These are phyloP conservation scores for Emys orbicularis DNA, from an alignment of 2,797 vertebrate genomes.

Conservation along the genomic window DNA sequence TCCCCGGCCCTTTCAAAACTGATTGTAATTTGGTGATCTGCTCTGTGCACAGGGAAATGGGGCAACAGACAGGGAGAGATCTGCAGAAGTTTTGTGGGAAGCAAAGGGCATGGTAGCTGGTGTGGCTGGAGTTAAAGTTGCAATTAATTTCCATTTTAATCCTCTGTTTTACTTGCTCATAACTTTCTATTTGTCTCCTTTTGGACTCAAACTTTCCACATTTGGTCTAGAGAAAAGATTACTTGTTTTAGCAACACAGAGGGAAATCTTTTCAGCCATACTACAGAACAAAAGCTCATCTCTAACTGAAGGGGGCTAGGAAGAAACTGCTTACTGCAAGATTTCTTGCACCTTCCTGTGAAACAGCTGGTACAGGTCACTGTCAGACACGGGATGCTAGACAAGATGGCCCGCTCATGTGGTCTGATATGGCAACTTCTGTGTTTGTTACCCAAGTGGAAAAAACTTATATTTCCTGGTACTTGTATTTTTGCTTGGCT, in stretches of 20 bases:
- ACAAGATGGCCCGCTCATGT: neutral
- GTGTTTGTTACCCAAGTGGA: neutral
- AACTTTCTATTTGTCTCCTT: neutral
- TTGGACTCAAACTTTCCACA: neutral
- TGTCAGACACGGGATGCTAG: neutral
- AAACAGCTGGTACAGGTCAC: neutral
- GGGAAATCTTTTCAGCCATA: neutral
- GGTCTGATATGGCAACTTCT: neutral
- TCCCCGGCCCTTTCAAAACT: slow-evolving; percentile 22
- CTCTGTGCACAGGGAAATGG: neutral
- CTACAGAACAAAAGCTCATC: neutral
- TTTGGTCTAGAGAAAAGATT: neutral
- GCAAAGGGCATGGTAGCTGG: neutral
- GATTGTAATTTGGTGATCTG: slow-evolving; percentile 1
- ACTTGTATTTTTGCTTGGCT: neutral
- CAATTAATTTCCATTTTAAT: neutral
- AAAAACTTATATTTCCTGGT: neutral
- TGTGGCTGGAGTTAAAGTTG: neutral
- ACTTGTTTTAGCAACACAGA: neutral
- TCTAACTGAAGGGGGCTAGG: neutral
- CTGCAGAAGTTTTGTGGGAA: neutral
- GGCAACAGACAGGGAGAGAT: neutral
- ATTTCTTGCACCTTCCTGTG: neutral
- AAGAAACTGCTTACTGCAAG: neutral
- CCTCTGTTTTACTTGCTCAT: neutral